Percentiles rank a stretch among this genome's conserved stretches.
Evolutionary conservation across 2,888 invertebrate genomes (phyloP).

Genomic region (Drosophila neutralis): DNA sequence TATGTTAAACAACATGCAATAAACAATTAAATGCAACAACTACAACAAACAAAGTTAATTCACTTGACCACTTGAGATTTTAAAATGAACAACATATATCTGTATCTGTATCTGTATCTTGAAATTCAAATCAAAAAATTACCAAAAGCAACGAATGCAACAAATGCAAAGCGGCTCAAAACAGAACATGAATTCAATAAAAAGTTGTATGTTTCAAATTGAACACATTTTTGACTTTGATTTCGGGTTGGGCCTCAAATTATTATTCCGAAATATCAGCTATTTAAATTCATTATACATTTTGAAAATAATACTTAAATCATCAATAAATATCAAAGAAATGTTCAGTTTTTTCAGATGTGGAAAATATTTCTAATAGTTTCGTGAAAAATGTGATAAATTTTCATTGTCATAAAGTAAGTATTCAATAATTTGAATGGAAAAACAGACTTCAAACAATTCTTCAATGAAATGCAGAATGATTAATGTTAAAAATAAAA

Average conservation of each 20-base stretch:
- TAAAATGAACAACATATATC: neutral
- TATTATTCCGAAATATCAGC: neutral
- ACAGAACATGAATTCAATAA: constrained; percentile 45
- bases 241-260: neutral
- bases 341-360: neutral
- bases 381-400: too few species aligned
- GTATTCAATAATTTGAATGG: neutral
- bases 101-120: constrained; percentile 2
- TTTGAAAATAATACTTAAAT: neutral
- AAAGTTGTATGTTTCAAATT: constrained; percentile 71
- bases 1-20: constrained; percentile 37
- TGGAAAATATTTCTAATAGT: neutral
- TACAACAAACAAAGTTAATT: constrained; percentile 4
- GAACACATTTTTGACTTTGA: constrained; percentile 7
- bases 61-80: constrained; percentile 6
- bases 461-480: neutral
- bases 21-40: constrained; percentile 21
- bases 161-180: constrained; percentile 26
- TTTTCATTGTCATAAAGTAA: neutral
- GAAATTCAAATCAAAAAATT: constrained; percentile 15
- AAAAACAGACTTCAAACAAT: neutral
- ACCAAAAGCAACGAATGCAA: constrained; percentile 16
- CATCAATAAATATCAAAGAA: too few species aligned
- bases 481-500: neutral
- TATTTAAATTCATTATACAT: neutral